A percentile compares a stretch with the other conserved stretches of the same genome.
These are phyloP conservation scores for Sialia sialis DNA, from an alignment of 2,113 vertebrate species.

Conservation along the genomic window DNA sequence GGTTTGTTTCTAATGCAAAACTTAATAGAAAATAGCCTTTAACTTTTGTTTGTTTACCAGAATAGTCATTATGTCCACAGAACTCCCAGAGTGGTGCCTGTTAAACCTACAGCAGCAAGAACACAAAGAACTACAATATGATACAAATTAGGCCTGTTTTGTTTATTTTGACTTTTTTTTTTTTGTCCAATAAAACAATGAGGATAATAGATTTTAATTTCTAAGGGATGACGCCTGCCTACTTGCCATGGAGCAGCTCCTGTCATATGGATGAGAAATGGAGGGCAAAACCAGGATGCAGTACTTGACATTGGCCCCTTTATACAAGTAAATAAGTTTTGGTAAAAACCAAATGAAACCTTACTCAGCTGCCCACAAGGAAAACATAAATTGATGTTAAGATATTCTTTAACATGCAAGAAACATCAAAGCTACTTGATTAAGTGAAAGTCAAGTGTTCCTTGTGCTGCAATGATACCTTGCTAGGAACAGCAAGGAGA, in stretches of 20 bases:
- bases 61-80: not conserved
- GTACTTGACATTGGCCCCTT: slow-evolving; percentile 12
- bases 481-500: not conserved
- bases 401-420: not conserved
- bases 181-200: not conserved
- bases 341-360: not conserved
- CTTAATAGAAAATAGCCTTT: not conserved
- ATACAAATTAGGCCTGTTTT: not conserved
- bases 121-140: not conserved
- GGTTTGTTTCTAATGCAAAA: not conserved
- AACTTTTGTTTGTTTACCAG: not conserved
- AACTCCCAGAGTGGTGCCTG: not conserved
- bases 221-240: not conserved
- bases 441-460: not conserved
- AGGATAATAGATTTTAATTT: not conserved
- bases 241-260: not conserved
- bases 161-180: not conserved
- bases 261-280: not conserved
- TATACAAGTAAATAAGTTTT: not conserved
- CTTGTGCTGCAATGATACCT: not conserved
- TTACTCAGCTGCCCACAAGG: not conserved
- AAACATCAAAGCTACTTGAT: not conserved
- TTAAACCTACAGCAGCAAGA: not conserved
- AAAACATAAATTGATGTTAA: not conserved
- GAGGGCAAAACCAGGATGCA: not conserved